A percentile compares a stretch with the other conserved stretches of the same genome.
These are phyloP conservation scores for Onthophagus sagittarius DNA, from an alignment of 2,888 invertebrate species.

Conservation along the genomic window DNA sequence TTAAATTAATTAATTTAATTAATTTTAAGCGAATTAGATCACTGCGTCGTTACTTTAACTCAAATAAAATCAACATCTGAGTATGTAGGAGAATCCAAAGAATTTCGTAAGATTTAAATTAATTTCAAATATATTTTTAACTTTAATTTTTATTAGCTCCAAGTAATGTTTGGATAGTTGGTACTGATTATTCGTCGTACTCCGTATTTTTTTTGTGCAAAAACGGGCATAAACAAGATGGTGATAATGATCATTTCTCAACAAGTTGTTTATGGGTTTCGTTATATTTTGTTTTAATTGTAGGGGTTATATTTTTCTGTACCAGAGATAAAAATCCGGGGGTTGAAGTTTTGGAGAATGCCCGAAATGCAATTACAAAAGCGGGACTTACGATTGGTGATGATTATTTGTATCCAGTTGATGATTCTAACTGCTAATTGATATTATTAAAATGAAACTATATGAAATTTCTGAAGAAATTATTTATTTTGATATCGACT, in stretches of 20 bases:
- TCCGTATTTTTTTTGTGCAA: not conserved
- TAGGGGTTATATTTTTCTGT: not conserved
- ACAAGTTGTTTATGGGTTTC: too few relatives aligned
- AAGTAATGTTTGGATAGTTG: not conserved
- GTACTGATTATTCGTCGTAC: not conserved
- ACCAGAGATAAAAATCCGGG: not conserved
- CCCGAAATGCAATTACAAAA: not conserved
- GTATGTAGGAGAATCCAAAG: not conserved
- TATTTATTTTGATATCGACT: too few relatives aligned
- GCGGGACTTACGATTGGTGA: not conserved
- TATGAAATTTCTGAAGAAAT: too few relatives aligned
- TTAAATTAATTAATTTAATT: not conserved
- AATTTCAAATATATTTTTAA: not conserved
- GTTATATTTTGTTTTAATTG: too few relatives aligned
- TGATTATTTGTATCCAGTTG: not conserved
- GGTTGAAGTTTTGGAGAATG: not conserved
- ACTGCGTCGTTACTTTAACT: not conserved
- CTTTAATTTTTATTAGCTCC: not conserved
- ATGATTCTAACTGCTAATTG: not conserved
- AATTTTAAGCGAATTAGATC: not conserved
- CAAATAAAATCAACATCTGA: not conserved
- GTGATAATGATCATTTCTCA: not conserved
- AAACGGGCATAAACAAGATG: not conserved
- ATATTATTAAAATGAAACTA: too few relatives aligned
- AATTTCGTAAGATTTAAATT: not conserved